Evolutionary conservation across 2,888 invertebrate genomes (phyloP), one percentile per base, ranked within the genome.

Genomic region (Hetaerina titia): DNA sequence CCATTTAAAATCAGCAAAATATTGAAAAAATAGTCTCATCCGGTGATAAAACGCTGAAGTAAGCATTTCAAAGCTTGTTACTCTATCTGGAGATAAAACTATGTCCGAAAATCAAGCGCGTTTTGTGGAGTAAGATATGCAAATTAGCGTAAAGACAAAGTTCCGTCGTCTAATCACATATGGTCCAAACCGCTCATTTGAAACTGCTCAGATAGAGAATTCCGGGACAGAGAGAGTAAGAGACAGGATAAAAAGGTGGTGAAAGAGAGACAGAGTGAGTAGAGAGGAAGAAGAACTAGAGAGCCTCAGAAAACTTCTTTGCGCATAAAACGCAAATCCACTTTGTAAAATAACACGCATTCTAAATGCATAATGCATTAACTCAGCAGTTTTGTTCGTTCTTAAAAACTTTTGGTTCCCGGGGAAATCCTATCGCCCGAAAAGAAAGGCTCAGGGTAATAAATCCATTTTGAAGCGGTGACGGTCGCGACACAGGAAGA

Each of bases 331-430:
- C 89, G 11, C 56, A 89, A 89, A 89, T 58, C 58, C 89, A 22
- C 58, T 58, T 19, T 58, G 81, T 81, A 89, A n/a, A 89, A 89
- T 89, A 89, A 89, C 89, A 89, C 89, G 58, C 89, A 89, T 45
- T 19, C 15, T 89, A 58, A 58, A 89, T 89, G 89, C 58, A 89
- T 89, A 22, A 89, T 89, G 89, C 89, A 89, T 89, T 89, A 89
- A 57, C 89, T 89, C 89, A 57, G 89, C 89, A 22, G 57, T 89
- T 58, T 89, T 57, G 57, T 56, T n/a, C 11, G 17, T 58, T n/a
- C 58, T 89, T 89, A 89, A 89, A 89, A 89, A 89, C 89, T 57
- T 89, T 22, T 11, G 58, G 8, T 45, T 56, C 89, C 89, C 57
- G 1, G 11, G 81, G 15, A 89, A 89, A n/a, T 56, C n/a, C 92